Evolutionary conservation across 2,797 vertebrate genomes (phyloP).

Genomic region (Sparus aurata): DNA sequence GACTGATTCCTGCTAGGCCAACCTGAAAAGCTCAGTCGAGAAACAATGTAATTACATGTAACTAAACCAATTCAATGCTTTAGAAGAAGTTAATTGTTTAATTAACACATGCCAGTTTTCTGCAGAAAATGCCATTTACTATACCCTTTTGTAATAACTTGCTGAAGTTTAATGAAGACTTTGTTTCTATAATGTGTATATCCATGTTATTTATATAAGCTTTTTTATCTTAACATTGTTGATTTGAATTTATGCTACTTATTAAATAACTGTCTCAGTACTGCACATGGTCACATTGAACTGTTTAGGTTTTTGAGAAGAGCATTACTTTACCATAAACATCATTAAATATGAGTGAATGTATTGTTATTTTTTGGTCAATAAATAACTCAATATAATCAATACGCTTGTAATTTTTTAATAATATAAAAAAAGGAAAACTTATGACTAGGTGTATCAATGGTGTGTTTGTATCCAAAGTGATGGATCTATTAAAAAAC

Average conservation of each 20-base stretch:
- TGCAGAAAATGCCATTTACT: constrained; percentile 8
- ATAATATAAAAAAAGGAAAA: not conserved
- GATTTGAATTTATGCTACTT: constrained; percentile 38
- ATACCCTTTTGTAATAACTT: constrained; percentile 28
- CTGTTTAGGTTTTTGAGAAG: constrained; percentile 28
- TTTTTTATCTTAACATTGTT: constrained; percentile 43
- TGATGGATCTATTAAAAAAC: not conserved
- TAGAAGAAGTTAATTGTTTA: constrained; percentile 5
- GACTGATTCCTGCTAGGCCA: constrained; percentile 30
- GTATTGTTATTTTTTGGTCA: constrained; percentile 42
- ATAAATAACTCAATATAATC: constrained; percentile 54
- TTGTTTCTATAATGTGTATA: constrained; percentile 62
- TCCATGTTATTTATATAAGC: constrained; percentile 77
- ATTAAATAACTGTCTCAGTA: constrained; percentile 35
- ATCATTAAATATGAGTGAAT: constrained; percentile 26
- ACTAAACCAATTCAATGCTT: constrained; percentile 20
- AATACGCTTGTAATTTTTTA: constrained; percentile 15
- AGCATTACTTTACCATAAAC: constrained; percentile 22
- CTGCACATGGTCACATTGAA: constrained; percentile 34
- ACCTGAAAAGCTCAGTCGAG: constrained; percentile 8
- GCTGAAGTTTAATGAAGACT: constrained; percentile 12
- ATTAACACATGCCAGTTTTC: constrained; percentile 12
- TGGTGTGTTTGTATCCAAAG: constrained; percentile 4
- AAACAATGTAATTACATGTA: constrained; percentile 60
- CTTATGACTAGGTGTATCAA: not conserved